Percentiles rank a stretch among this genome's conserved stretches.
Evolutionary conservation across 2,797 vertebrate genomes (phyloP).

Genomic region (Scolopax bukidnonensis): DNA sequence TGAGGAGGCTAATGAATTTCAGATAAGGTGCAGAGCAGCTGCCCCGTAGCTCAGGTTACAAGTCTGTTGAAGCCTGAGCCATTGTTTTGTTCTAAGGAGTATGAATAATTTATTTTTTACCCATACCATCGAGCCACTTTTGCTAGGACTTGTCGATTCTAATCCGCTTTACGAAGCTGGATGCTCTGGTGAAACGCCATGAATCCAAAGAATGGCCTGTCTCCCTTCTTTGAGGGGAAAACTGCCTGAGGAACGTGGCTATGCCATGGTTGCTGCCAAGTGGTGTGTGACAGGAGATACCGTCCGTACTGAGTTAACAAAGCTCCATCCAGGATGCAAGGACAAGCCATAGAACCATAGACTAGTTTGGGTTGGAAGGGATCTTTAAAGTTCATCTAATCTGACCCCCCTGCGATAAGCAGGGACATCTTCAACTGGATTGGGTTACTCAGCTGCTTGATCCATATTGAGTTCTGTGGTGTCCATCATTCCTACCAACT

Average conservation of each 20-base stretch:
- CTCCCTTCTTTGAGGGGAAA: not conserved
- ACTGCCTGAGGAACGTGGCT: fast-evolving
- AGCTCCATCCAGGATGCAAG: not conserved
- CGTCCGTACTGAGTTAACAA: not conserved
- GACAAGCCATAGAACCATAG: not conserved
- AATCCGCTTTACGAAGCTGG: fast-evolving
- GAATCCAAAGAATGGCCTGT: not conserved
- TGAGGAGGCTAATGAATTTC: conserved; percentile 17
- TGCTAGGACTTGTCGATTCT: not conserved
- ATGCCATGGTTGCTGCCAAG: not conserved
- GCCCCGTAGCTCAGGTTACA: not conserved
- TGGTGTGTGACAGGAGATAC: not conserved
- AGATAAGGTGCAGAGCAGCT: not conserved
- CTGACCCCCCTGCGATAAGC: not conserved
- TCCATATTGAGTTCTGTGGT: not conserved
- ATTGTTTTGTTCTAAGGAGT: not conserved
- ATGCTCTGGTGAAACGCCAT: not conserved
- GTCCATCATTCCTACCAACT: not conserved
- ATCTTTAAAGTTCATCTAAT: not conserved
- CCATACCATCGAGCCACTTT: not conserved
- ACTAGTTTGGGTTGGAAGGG: not conserved
- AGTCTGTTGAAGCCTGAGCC: not conserved
- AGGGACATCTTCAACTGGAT: not conserved
- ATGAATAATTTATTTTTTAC: conserved; percentile 28
- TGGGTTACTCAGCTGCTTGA: not conserved